These are phyloP conservation scores for Teinopalpus imperialis DNA, from an alignment of 2,888 invertebrate genomes.

Conservation along the genomic window DNA sequence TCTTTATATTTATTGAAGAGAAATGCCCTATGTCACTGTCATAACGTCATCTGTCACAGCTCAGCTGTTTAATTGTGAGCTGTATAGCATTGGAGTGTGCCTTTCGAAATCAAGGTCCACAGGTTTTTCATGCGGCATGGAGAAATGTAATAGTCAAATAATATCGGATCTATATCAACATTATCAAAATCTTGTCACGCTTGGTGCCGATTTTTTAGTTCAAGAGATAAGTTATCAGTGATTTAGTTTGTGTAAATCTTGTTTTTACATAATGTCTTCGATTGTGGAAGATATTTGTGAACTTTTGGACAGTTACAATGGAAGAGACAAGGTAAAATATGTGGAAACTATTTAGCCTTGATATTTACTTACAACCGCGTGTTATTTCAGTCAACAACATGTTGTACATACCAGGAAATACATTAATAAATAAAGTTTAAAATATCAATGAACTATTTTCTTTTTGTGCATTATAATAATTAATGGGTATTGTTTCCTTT, in stretches of 20 bases:
- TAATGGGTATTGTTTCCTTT: no score
- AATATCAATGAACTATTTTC: no score
- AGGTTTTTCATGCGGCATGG: slow-evolving; percentile 46
- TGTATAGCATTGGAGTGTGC: slow-evolving; percentile 25
- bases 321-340: slow-evolving; percentile 90
- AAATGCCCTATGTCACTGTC: slow-evolving; percentile 5
- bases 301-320: slow-evolving; percentile 89
- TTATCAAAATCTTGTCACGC: slow-evolving; percentile 39
- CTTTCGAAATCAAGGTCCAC: slow-evolving; percentile 40
- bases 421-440: no score
- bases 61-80: slow-evolving; percentile 25
- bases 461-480: no score
- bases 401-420: no score
- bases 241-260: slow-evolving; percentile 15
- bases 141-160: slow-evolving; percentile 66
- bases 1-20: no score
- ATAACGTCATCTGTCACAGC: neutral
- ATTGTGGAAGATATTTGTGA: slow-evolving; percentile 83
- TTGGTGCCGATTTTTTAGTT: slow-evolving; percentile 10
- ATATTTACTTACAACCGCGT: slow-evolving; percentile 42
- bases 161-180: slow-evolving; percentile 48
- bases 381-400: slow-evolving; percentile 44
- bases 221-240: slow-evolving; percentile 34
- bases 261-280: slow-evolving; percentile 52
- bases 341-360: slow-evolving; percentile 57